These are phyloP conservation scores for Monochamus saltuarius DNA, from an alignment of 1,140 invertebrate genomes.

Conservation along the genomic window DNA sequence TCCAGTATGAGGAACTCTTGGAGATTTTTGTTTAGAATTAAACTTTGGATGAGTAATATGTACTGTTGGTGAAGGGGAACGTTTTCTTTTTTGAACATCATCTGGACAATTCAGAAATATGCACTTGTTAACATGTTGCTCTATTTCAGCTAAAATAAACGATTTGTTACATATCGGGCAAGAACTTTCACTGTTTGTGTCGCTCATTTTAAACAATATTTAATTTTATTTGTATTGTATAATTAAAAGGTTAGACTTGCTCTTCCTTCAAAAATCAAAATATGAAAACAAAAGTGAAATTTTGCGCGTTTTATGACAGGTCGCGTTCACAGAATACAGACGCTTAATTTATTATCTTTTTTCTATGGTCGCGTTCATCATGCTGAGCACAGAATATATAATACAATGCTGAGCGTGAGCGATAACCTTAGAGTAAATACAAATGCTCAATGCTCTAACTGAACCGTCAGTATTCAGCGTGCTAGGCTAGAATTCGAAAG, in stretches of 20 bases:
- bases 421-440: too few species aligned
- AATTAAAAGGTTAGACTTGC: neutral
- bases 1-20: conserved; percentile 28
- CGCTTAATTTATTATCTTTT: too few species aligned
- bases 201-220: neutral
- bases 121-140: conserved; percentile 67
- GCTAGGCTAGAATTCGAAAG: too few species aligned
- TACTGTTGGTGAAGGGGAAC: conserved; percentile 42
- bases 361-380: too few species aligned
- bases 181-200: neutral
- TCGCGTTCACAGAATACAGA: too few species aligned
- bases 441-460: too few species aligned
- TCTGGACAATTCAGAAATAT: conserved; percentile 63
- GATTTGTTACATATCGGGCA: conserved; percentile 61
- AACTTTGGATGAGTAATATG: conserved; percentile 16
- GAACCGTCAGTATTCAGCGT: too few species aligned
- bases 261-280: too few species aligned
- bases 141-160: conserved; percentile 56
- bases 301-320: too few species aligned
- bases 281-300: too few species aligned
- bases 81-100: conserved; percentile 43
- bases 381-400: too few species aligned
- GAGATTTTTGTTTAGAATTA: conserved; percentile 21
- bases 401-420: too few species aligned
- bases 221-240: neutral